Evolutionary conservation across 2,888 invertebrate genomes (phyloP).

Genomic region (Epistrophella euchroma): DNA sequence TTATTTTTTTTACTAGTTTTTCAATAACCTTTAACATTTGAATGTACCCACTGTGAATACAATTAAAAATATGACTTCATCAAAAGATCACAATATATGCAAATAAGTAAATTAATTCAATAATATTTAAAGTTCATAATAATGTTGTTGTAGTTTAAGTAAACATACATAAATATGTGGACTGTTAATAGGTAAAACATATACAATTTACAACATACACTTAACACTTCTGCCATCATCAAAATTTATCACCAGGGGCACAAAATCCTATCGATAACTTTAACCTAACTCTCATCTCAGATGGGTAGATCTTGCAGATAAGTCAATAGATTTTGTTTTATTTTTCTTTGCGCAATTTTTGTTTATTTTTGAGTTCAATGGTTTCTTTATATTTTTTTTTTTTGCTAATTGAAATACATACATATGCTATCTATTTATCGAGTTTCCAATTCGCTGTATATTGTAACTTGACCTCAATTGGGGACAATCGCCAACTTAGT

Average conservation of each 20-base stretch:
- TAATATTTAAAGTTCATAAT: not conserved
- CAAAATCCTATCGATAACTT: not conserved
- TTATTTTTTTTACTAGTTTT: not conserved
- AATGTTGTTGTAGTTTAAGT: not conserved
- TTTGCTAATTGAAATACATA: constrained; percentile 18
- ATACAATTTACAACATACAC: constrained; percentile 4
- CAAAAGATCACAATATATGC: constrained; percentile 22
- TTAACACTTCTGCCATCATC: not conserved
- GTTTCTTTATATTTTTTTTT: not conserved
- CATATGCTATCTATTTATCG: not conserved
- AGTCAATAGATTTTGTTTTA: constrained; percentile 3
- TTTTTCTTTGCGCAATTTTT: not conserved
- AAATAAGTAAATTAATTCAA: constrained; percentile 18
- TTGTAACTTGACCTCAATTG: constrained; percentile 27
- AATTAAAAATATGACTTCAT: not conserved
- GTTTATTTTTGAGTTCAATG: not conserved
- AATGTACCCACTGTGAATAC: not conserved
- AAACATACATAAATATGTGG: not conserved
- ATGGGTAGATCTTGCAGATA: constrained; percentile 2
- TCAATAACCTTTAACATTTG: not conserved
- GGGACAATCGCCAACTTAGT: not conserved
- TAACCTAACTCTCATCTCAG: too few species aligned
- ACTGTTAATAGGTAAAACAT: not conserved
- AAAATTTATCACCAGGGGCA: constrained; percentile 8
- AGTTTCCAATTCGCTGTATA: not conserved